These are phyloP conservation scores for Blastobasis lacticolella DNA, from an alignment of 2,888 invertebrate genomes.

Conservation along the genomic window DNA sequence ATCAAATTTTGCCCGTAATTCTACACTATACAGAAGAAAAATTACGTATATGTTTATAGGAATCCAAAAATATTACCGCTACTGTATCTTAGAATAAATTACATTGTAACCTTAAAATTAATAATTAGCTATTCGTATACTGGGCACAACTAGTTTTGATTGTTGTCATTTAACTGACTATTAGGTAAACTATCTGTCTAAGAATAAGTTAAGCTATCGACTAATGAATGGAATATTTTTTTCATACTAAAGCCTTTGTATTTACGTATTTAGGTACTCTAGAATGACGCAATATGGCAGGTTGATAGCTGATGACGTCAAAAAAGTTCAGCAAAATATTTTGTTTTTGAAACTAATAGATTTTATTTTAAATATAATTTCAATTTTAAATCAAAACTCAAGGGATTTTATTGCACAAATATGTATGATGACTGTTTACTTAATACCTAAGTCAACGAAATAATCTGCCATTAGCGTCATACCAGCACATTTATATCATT, in stretches of 20 bases:
- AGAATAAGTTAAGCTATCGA: conserved; percentile 71
- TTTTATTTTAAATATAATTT: too few species aligned
- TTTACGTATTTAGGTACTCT: conserved; percentile 62
- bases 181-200: conserved; percentile 67
- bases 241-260: conserved; percentile 68
- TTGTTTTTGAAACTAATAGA: too few species aligned
- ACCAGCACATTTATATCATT: conserved; percentile 29
- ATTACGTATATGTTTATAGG: conserved; percentile 74
- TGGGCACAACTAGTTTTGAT: conserved; percentile 75
- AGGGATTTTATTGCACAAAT: not conserved
- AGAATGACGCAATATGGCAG: conserved; percentile 33
- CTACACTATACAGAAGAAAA: conserved; percentile 49
- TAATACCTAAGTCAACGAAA: not conserved
- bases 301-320: conserved; percentile 4
- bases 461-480: conserved; percentile 29
- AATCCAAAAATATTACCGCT: conserved; percentile 74
- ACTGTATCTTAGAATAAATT: conserved; percentile 73
- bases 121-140: conserved; percentile 69
- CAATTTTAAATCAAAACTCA: too few species aligned
- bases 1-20: conserved; percentile 35
- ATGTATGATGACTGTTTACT: conserved; percentile 10
- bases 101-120: conserved; percentile 58
- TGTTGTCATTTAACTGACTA: conserved; percentile 71
- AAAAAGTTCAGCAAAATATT: not conserved
- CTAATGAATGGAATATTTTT: conserved; percentile 70